Base-by-base conservation (phyloP, 35 echinoderm and acorn worm species). In the Stichopus chloronotus region DNA sequence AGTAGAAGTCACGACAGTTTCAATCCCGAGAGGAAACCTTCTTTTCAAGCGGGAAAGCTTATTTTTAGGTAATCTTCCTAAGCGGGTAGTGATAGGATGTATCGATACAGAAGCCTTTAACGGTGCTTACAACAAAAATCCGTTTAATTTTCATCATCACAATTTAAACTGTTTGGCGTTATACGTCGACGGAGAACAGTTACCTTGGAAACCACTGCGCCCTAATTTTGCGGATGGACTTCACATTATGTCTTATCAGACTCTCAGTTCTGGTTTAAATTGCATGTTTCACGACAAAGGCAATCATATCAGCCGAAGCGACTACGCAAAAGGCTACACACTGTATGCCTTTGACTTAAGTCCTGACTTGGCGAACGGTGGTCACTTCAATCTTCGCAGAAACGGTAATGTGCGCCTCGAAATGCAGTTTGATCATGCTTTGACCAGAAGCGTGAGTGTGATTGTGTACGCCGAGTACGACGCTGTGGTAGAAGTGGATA, bases 401-500 rank as follows among this genome's bases (percentile, higher is more conserved):
- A 88, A 94, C 4, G 95, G 95, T 10, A 94, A 96, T 74, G 57
- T 96, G 14, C 95, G 95, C 16, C 78, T 96, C 19, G 92, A 96
- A 58, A 94, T 96, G 92, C 92, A 94, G n/a, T 96, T 96, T 92
- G 55, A 58, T 16, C 14, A 86, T 59, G 68, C 95, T 9, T 58
- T 94, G 57, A 58, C 58, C 5, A 76, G 91, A 78, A 94, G 92
- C 17, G 89, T 96, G 16, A 96, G 93, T 60, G 92, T 94, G 12
- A 61, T 95, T 63, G 91, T 97, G 7, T 95, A 97, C 83, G 94
- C 96, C n/a, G 96, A 97, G 90, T 95, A 90, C 69, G 94, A 97
- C 60, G 89, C 63, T 53, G 74, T 97, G 8, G 59, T 97, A 19
- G 96, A 95, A 94, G 90, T 97, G 43, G 94, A 95, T 58, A 93